Conservation (phyloP, 2,113 vertebrate genomes). For the Pitta sordida region DNA sequence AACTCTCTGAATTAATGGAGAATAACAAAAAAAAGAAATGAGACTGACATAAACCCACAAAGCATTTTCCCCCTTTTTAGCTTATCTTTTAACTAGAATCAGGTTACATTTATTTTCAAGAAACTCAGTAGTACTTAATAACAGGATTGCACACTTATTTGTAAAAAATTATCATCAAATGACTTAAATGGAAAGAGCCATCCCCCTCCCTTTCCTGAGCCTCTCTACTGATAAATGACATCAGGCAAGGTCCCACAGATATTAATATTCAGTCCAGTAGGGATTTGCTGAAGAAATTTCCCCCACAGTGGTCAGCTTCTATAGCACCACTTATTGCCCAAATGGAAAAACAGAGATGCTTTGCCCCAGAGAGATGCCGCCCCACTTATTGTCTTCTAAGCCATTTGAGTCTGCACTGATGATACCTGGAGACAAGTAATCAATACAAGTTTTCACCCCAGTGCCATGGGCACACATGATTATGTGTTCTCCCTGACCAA, state of each 20-base stretch:
- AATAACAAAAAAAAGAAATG: slow-evolving; percentile 5
- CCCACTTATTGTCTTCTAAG: neutral
- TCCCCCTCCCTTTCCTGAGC: neutral
- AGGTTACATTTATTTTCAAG: neutral
- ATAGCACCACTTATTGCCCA: neutral
- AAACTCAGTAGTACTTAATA: neutral
- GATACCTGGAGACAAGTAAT: neutral
- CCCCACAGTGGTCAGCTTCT: neutral
- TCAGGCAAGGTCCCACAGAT: neutral
- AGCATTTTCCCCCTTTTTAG: neutral
- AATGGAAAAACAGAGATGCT: neutral
- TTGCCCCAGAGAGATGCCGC: neutral
- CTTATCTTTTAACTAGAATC: neutral
- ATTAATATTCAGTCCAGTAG: neutral
- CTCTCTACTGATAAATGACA: neutral
- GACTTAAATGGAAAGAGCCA: neutral
- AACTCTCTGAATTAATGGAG: slow-evolving; percentile 26
- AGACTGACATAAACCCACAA: neutral
- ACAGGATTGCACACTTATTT: neutral
- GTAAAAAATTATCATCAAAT: neutral
- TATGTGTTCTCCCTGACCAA: neutral
- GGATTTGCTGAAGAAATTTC: neutral
- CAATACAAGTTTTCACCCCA: neutral
- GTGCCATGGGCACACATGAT: accelerated
- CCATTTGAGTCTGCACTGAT: neutral